Conservation (phyloP, 2,797 vertebrate species). For the Myripristis murdjan region DNA sequence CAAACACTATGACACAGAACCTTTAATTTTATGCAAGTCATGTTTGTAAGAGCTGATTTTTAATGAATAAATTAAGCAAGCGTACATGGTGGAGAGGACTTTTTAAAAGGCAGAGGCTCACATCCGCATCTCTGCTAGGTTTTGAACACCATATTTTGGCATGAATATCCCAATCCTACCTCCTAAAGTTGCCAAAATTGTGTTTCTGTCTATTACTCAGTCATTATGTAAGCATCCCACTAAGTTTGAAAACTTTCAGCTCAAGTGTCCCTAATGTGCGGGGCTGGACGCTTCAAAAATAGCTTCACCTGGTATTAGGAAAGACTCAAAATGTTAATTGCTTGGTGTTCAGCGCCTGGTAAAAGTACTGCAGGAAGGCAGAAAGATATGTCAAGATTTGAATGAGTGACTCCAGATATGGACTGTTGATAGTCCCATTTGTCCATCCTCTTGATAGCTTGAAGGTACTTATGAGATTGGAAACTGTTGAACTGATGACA, state of each 20-base stretch:
- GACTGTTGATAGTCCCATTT: conserved; percentile 26
- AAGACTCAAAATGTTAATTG: conserved; percentile 63
- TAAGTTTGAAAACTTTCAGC: conserved; percentile 30
- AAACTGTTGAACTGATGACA: conserved; percentile 21
- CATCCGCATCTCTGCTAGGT: background rate
- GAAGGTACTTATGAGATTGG: background rate
- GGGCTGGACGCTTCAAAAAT: conserved; percentile 17
- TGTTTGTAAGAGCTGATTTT: conserved; percentile 28
- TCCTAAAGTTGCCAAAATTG: background rate
- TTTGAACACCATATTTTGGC: background rate
- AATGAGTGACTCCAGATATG: conserved; percentile 28
- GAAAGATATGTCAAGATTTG: conserved; percentile 24
- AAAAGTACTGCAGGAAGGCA: conserved; percentile 20
- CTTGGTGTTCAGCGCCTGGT: conserved; percentile 46
- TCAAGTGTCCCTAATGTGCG: background rate
- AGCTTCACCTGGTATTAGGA: conserved; percentile 29
- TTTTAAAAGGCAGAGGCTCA: conserved; percentile 35
- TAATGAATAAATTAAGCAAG: conserved; percentile 48
- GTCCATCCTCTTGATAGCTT: conserved; percentile 7
- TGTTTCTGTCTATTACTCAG: background rate
- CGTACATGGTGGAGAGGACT: conserved; percentile 1
- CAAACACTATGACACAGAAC: background rate
- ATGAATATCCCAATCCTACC: background rate
- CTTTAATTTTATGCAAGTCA: conserved; percentile 5
- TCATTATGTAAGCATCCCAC: background rate